phyloP scores from a whole-genome alignment of 2,113 vertebrate species.

The Oostethus manadensis region DNA sequence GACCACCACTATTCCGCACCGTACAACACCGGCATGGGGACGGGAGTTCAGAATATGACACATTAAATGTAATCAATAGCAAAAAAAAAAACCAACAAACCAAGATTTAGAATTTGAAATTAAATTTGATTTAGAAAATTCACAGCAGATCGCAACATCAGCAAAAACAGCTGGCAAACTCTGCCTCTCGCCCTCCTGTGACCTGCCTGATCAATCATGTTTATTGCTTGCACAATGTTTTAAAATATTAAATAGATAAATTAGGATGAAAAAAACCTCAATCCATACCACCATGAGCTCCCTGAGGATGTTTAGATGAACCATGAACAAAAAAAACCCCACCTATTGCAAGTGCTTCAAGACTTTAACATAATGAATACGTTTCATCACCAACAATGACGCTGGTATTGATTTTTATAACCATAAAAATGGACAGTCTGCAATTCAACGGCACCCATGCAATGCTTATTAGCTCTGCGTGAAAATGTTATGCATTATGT shows the following conservation, averaged over 20 bases:
- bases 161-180: background rate
- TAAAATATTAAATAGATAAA: constrained; percentile 1
- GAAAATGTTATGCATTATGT: constrained; percentile 14
- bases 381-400: constrained; percentile 41
- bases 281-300: background rate
- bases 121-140: too few relatives aligned
- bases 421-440: constrained; percentile 19
- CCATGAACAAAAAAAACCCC: constrained; percentile 23
- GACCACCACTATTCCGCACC: too few relatives aligned
- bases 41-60: background rate
- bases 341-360: constrained; percentile 7
- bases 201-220: constrained; percentile 7
- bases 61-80: background rate
- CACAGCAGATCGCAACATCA: background rate
- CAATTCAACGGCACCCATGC: constrained; percentile 6
- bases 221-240: constrained; percentile 7
- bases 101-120: too few relatives aligned
- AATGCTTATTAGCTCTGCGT: constrained; percentile 9
- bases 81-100: background rate
- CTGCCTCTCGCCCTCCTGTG: background rate
- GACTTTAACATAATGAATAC: constrained; percentile 34
- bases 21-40: too few relatives aligned
- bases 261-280: background rate
- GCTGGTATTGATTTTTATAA: constrained; percentile 36
- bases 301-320: constrained; percentile 13